Percentiles rank a stretch among this genome's conserved stretches.
Conservation (phyloP, 2,797 vertebrate species). For the Dermochelys coriacea region DNA sequence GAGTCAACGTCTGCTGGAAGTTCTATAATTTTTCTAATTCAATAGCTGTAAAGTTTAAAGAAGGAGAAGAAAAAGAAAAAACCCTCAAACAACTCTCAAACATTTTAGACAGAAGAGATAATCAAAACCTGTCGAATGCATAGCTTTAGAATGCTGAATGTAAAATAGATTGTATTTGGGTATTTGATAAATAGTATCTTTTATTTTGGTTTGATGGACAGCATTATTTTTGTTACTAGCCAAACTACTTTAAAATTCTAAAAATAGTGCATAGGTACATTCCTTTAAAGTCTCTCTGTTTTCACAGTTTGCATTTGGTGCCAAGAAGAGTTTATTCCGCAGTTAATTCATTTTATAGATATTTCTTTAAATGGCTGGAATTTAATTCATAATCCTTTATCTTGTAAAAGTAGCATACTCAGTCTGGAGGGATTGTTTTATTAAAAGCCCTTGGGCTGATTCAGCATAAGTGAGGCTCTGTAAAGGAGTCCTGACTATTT, state of each 20-base stretch:
- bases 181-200: neutral
- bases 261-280: neutral
- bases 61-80: neutral
- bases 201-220: neutral
- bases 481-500: slow-evolving; percentile 27
- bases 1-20: neutral
- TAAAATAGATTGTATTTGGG: neutral
- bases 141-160: neutral
- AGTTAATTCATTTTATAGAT: neutral
- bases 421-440: neutral
- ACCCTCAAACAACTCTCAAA: neutral
- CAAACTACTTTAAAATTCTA: neutral
- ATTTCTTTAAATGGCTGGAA: neutral
- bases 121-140: neutral
- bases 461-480: neutral
- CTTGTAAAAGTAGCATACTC: neutral
- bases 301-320: neutral
- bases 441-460: neutral
- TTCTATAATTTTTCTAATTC: neutral
- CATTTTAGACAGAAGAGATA: neutral
- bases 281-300: neutral
- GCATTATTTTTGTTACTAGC: neutral
- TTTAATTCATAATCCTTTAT: neutral
- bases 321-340: neutral
- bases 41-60: neutral